These are phyloP conservation scores for Mormyrus hasselquistii DNA, from an alignment of 2,797 vertebrate genomes.

Conservation along the genomic window DNA sequence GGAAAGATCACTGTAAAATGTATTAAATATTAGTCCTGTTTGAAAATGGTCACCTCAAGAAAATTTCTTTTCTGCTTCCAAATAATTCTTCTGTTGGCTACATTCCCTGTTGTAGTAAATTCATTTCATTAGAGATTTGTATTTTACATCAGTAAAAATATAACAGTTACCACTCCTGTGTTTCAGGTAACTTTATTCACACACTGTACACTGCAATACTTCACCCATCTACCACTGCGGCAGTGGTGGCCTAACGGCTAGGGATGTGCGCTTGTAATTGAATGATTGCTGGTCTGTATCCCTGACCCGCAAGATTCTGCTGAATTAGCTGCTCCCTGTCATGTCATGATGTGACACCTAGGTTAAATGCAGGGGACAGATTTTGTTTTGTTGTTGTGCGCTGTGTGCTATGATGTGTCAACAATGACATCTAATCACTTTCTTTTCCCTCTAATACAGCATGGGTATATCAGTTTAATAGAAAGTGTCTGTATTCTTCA, in stretches of 20 bases:
- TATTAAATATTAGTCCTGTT: neutral
- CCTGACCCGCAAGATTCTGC: neutral
- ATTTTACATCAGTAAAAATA: neutral
- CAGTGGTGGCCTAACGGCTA: neutral
- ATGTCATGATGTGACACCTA: neutral
- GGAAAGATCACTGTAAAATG: neutral
- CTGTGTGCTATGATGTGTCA: neutral
- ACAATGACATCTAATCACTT: neutral
- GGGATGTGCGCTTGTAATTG: neutral
- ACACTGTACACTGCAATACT: neutral
- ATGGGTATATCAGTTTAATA: neutral
- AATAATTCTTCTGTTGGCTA: neutral
- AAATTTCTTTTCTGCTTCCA: neutral
- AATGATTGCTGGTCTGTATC: neutral
- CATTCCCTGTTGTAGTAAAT: neutral
- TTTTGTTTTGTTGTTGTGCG: neutral
- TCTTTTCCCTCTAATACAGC: neutral
- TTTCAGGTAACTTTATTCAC: neutral
- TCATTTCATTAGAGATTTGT: neutral
- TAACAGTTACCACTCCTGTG: neutral
- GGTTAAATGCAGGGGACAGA: neutral
- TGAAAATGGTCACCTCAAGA: neutral
- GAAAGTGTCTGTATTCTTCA: neutral
- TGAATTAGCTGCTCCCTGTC: neutral
- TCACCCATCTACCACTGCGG: neutral